These are phyloP conservation scores for Acanthurus leucopareius DNA, from an alignment of 2,797 vertebrate species.

Conservation along the genomic window DNA sequence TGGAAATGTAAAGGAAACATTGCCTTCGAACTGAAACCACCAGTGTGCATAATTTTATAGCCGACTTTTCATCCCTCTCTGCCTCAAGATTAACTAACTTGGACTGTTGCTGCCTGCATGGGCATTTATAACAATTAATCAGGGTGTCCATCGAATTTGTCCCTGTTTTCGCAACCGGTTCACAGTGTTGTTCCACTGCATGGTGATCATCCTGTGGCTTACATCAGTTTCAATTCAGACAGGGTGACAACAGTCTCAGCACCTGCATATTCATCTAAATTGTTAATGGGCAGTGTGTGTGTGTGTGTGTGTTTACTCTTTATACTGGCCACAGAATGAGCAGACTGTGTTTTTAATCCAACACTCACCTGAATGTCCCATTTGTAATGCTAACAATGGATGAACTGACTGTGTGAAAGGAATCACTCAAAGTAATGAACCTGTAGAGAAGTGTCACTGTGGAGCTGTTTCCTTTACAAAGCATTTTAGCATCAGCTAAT, in stretches of 20 bases:
- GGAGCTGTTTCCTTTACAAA: background rate
- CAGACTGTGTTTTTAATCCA: conserved; percentile 19
- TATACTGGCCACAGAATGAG: conserved; percentile 18
- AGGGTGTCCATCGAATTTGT: conserved; percentile 61
- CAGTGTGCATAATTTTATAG: conserved; percentile 78
- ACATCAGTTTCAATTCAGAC: conserved; percentile 41
- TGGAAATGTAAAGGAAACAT: conserved; percentile 83
- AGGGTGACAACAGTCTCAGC: conserved; percentile 28
- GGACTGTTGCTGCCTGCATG: conserved; percentile 47
- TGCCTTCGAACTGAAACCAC: conserved; percentile 67
- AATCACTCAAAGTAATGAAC: background rate
- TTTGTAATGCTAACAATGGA: background rate
- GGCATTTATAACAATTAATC: conserved; percentile 80
- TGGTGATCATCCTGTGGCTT: conserved; percentile 49
- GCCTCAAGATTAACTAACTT: conserved; percentile 74
- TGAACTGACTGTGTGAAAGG: background rate
- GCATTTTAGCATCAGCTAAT: background rate
- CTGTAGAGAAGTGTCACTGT: background rate
- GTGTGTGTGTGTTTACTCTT: conserved; percentile 11
- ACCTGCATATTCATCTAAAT: conserved; percentile 36
- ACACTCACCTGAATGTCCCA: conserved; percentile 20
- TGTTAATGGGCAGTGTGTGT: conserved; percentile 10
- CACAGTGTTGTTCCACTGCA: conserved; percentile 34
- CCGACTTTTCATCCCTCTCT: conserved; percentile 55
- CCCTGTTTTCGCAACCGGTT: conserved; percentile 58